Evolutionary conservation across 2,888 invertebrate species (phyloP).

Genomic region (Hydraecia micacea): DNA sequence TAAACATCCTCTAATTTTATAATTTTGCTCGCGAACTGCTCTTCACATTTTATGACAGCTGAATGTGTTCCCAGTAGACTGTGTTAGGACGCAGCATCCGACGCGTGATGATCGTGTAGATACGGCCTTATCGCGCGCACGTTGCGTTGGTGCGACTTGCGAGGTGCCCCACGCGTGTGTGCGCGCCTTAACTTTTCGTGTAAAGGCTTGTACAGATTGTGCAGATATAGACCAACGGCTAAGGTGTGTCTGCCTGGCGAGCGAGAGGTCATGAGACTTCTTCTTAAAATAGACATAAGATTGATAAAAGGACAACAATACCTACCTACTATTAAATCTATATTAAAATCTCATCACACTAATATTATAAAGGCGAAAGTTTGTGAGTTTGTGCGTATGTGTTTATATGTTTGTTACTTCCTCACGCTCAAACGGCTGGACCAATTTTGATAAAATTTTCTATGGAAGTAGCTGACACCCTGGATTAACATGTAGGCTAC

Average conservation of each 20-base stretch:
- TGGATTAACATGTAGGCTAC: too few relatives aligned
- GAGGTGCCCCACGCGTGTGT: slow-evolving; percentile 49
- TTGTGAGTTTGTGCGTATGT: too few relatives aligned
- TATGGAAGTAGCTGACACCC: too few relatives aligned
- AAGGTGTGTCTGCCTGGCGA: not conserved
- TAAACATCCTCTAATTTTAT: slow-evolving; percentile 35
- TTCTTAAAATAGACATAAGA: not conserved
- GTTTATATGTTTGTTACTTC: too few relatives aligned
- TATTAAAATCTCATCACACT: too few relatives aligned
- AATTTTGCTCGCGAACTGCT: slow-evolving; percentile 60
- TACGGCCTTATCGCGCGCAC: slow-evolving; percentile 55
- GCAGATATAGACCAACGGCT: not conserved
- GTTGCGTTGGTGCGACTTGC: slow-evolving; percentile 47
- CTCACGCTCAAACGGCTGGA: too few relatives aligned
- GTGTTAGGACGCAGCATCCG: slow-evolving; percentile 35
- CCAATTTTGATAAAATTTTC: too few relatives aligned
- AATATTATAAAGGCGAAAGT: too few relatives aligned
- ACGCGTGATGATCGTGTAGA: slow-evolving; percentile 63
- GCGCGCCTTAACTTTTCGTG: slow-evolving; percentile 13
- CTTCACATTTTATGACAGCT: slow-evolving; percentile 54
- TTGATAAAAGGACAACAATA: not conserved
- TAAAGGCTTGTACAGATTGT: slow-evolving; percentile 24
- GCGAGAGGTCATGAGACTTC: not conserved
- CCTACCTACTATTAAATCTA: too few relatives aligned
- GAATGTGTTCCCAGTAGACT: slow-evolving; percentile 42